Evolutionary conservation across 2,888 invertebrate genomes (phyloP).

Genomic region (Hecatera dysodea): DNA sequence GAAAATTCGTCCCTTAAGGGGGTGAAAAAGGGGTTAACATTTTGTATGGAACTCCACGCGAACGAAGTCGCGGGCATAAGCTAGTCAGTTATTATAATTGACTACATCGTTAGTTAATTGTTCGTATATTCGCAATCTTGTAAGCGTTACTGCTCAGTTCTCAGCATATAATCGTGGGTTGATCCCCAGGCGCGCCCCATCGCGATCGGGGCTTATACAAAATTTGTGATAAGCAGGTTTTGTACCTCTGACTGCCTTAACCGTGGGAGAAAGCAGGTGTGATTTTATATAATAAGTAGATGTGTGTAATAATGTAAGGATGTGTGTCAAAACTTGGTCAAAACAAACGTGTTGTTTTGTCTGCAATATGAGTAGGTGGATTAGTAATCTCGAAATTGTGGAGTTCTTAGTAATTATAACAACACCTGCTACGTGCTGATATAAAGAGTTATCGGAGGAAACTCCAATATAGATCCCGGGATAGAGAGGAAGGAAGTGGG

Average conservation of each 20-base stretch:
- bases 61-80: no score
- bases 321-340: conserved; percentile 13
- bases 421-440: not conserved
- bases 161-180: not conserved
- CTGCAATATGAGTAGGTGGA: conserved; percentile 18
- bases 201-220: no score
- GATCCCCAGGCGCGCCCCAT: not conserved
- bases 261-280: no score
- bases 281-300: not conserved
- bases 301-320: not conserved
- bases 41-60: no score
- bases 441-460: not conserved
- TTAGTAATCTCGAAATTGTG: conserved; percentile 29
- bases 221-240: no score
- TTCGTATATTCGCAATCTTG: not conserved
- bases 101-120: no score
- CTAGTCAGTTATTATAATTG: no score
- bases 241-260: no score
- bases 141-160: not conserved
- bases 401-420: conserved; percentile 12
- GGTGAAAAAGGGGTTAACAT: no score
- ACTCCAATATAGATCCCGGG: not conserved
- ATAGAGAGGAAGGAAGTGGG: not conserved
- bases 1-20: no score
- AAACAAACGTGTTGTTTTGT: conserved; percentile 16